Conservation (phyloP, 2,113 vertebrate genomes). For the Dipodomys stephensi region DNA sequence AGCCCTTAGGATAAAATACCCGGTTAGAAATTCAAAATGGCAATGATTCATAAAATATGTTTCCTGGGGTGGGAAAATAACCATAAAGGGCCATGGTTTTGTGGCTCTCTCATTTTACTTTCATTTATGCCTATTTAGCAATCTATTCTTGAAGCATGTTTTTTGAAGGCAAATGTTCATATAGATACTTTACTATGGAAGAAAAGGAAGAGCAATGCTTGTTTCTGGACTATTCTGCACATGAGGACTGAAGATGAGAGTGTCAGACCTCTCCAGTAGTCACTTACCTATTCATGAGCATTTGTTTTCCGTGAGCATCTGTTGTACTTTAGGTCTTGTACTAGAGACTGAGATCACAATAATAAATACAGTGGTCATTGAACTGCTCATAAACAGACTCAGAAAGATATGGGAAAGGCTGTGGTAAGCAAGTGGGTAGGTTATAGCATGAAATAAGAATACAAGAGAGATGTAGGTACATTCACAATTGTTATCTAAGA, state of each 20-base stretch:
- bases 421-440: background rate
- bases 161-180: background rate
- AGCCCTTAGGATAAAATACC: constrained; percentile 57
- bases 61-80: background rate
- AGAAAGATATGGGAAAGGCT: background rate
- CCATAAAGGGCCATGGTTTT: constrained; percentile 30
- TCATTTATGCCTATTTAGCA: constrained; percentile 58
- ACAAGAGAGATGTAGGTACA: background rate
- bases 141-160: constrained; percentile 31
- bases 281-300: background rate
- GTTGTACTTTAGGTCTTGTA: background rate
- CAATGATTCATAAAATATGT: constrained; percentile 70
- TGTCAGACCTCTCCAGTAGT: background rate
- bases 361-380: background rate
- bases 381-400: background rate
- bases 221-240: background rate
- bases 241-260: background rate
- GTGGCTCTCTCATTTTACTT: constrained; percentile 25
- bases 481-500: background rate
- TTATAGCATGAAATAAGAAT: background rate
- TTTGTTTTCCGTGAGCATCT: background rate
- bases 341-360: background rate
- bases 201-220: background rate
- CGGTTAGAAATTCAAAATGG: constrained; percentile 52
- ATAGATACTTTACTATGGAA: background rate